Base-by-base conservation (phyloP, 1,140 invertebrate species). In the Drosophila pandora region DNA sequence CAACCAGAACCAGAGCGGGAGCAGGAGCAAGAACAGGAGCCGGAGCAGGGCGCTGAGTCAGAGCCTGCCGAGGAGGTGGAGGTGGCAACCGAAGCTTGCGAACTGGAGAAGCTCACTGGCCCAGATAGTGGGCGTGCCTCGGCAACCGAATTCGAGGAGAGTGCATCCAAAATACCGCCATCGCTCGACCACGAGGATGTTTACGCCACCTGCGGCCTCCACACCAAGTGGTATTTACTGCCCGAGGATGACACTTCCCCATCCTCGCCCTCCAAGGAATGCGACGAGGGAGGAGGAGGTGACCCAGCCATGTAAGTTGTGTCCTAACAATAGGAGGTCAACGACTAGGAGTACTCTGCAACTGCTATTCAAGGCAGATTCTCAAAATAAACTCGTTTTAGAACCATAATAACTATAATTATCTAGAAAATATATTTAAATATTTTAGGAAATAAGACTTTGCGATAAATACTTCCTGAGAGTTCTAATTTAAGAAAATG, bases 51-150 rank as follows among this genome's bases (percentile, higher is more conserved):
- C 23, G 48, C 25, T 28, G 10, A 10, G 32, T 9, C 32, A 17
- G 17, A 17, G 17, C 17, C 17, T 17, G 17, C 17, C 17, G 1
- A 17, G 32, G 32, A 34, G 2, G 10, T 10, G 0, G 25, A 32
- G 28, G 47, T 41, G 60, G 60, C 49, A 21, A n/a, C 47, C 9
- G 43, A 47, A 21, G 43, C 43, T 22, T 22, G 9, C 9, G 43
- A 47, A 21, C 17, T 47, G 43, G 43, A 47, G 17, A 47, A 22
- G 43, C 41, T 21, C 13, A 21, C 21, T 43, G 45, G 50, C 13
- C 30, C 76, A 28, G 85, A 89, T 60, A 89, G 81, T 77, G 78
- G 79, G 48, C 79, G 79, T 47, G 85, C 60, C 30, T 89, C 87
- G 69, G 76, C 70, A 48, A 90, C 85, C 56, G 79, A 90, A 52